Conservation (phyloP, 1,140 invertebrate species). For the Lasaia peninsularis region DNA sequence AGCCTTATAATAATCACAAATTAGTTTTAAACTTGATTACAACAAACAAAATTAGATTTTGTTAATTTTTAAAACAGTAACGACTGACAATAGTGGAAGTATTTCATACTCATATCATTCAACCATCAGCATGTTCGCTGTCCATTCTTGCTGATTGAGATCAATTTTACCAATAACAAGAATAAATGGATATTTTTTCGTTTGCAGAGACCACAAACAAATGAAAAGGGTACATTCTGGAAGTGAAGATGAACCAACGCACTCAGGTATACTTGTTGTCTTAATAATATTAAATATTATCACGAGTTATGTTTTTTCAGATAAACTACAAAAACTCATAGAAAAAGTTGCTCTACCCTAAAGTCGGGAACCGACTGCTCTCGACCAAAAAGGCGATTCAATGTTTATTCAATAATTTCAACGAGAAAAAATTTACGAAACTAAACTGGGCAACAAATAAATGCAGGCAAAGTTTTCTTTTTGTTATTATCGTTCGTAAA, state of each 20-base stretch:
- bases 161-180: background rate
- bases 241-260: conserved; percentile 84
- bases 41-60: background rate
- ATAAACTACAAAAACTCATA: no score
- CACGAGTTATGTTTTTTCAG: no score
- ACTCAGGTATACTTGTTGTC: conserved; percentile 79
- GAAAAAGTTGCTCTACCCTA: no score
- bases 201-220: conserved; percentile 87
- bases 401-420: no score
- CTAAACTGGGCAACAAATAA: no score
- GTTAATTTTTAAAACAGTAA: background rate
- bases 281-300: background rate
- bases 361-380: no score
- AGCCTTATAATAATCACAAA: background rate
- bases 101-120: background rate
- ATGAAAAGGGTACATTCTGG: conserved; percentile 85
- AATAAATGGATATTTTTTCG: conserved; percentile 21
- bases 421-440: no score
- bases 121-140: conserved; percentile 36
- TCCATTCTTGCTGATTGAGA: conserved; percentile 34
- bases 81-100: background rate
- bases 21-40: background rate
- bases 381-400: no score
- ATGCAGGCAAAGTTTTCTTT: no score
- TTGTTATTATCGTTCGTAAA: no score